These are phyloP conservation scores for Pachyseris speciosa DNA, from an alignment of 64 coral and sea anemone genomes.

Conservation along the genomic window DNA sequence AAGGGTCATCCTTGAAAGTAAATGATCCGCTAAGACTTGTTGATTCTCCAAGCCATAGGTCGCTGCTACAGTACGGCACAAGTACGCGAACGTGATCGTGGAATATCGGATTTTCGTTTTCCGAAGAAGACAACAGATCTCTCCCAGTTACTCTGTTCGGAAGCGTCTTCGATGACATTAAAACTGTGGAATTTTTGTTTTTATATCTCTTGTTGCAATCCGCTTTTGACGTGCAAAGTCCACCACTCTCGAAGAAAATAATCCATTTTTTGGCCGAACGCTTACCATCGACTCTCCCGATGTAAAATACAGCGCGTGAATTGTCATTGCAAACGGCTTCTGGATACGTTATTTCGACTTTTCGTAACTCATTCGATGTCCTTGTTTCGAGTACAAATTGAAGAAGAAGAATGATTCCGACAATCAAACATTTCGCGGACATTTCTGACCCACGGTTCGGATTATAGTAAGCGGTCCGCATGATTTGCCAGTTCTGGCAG, in stretches of 20 bases:
- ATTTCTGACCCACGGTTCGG: neutral
- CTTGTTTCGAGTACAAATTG: neutral
- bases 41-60: slow-evolving; percentile 71
- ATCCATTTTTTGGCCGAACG: slow-evolving; percentile 29
- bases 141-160: slow-evolving; percentile 48
- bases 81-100: slow-evolving; percentile 63
- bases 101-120: slow-evolving; percentile 54
- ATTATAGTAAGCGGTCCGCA: neutral
- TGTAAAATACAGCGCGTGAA: slow-evolving; percentile 64
- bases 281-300: neutral
- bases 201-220: slow-evolving; percentile 75
- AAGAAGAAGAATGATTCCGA: neutral
- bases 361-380: neutral
- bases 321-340: slow-evolving; percentile 76
- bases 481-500: neutral
- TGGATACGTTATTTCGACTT: neutral
- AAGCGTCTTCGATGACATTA: slow-evolving; percentile 59
- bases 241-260: slow-evolving; percentile 82
- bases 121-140: slow-evolving; percentile 49
- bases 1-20: slow-evolving; percentile 34
- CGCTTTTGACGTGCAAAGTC: slow-evolving; percentile 64
- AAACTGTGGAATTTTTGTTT: slow-evolving; percentile 50
- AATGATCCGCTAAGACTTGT: slow-evolving; percentile 11
- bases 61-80: slow-evolving; percentile 82
- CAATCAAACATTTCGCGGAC: neutral